Percentiles rank a stretch among this genome's conserved stretches.
phyloP scores from a whole-genome alignment of 2,888 invertebrate genomes.

The Spialia ferax region DNA sequence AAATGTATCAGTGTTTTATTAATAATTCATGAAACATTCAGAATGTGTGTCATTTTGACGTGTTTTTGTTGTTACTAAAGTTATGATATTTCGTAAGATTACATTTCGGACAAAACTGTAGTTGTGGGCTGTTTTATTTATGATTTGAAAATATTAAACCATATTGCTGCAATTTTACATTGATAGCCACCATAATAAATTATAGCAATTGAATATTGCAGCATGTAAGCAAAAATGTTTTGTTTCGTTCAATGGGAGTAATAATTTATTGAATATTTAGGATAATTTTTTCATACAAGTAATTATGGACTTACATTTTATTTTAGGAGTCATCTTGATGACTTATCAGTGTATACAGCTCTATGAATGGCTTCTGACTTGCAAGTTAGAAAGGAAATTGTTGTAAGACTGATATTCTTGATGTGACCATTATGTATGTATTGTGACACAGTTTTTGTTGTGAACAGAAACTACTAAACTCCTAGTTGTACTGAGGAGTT shows the following conservation, averaged over 20 bases:
- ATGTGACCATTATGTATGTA: background rate
- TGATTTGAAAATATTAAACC: too few relatives aligned
- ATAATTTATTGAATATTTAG: conserved; percentile 3
- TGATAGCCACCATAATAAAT: too few relatives aligned
- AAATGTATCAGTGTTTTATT: too few relatives aligned
- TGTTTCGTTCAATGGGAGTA: background rate
- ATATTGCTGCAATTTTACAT: too few relatives aligned
- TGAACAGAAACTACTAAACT: background rate
- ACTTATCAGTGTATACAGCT: background rate
- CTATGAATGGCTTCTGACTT: conserved; percentile 1
- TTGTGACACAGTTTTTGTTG: background rate
- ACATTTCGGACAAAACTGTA: too few relatives aligned
- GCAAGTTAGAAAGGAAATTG: background rate
- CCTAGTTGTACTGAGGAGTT: background rate
- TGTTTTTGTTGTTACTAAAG: too few relatives aligned
- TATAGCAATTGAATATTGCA: too few relatives aligned
- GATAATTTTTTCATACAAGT: background rate
- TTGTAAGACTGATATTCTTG: conserved; percentile 15
- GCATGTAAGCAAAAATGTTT: too few relatives aligned
- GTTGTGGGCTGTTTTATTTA: too few relatives aligned
- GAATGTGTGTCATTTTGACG: too few relatives aligned
- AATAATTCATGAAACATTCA: too few relatives aligned
- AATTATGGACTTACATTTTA: background rate
- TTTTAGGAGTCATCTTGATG: background rate
- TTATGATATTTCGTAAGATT: too few relatives aligned